Base-by-base conservation (phyloP, 92 coral and sea anemone species). In the Bergia sp. region DNA sequence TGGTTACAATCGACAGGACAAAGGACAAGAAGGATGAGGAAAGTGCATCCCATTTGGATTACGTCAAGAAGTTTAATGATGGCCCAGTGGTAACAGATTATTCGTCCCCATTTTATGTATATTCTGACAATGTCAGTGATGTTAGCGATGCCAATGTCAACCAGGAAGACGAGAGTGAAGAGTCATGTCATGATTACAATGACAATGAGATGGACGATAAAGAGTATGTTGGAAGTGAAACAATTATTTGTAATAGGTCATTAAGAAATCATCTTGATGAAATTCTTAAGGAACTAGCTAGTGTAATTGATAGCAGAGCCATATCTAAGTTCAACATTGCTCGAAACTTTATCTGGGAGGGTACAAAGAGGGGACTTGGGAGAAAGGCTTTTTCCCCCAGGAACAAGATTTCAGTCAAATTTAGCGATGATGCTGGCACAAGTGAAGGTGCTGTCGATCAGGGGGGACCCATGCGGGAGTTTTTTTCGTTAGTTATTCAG, bases 361-460 rank as follows among this genome's bases (percentile, higher is more conserved):
- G 95, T 49, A 91, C 93, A 43, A 88, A 90, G 86, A 90, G 94
- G 85, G 95, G 92, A 65, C 77, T 92, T 53, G 73, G 79, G 21
- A 80, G 90, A 61, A 86, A 86, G 23, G 0, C 79, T 5, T 86
- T 86, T 73, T 86, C 44, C 1, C 82, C 89, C 36, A 67, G 44
- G 61, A 73, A 85, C 40, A 86, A 73, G 64, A 49, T 72, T 15
- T 90, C 94, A 40, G 94, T 94, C 13, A 92, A 94, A 82, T 94
- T 94, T 81, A 92, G 93, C 13, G 95, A 94, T 88, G 94, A 92
- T 74, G 53, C 49, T 82, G 94, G 96, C 67, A 90, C 72, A 66
- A 86, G 92, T 47, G 97, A 94, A 84, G 95, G 97, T 41, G 94
- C 95, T 47, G 91, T 93, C n/a, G 94, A 89, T 83, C 72, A 58